Evolutionary conservation across 2,797 vertebrate species (phyloP).

Genomic region (Petrocephalus schoutedeni): DNA sequence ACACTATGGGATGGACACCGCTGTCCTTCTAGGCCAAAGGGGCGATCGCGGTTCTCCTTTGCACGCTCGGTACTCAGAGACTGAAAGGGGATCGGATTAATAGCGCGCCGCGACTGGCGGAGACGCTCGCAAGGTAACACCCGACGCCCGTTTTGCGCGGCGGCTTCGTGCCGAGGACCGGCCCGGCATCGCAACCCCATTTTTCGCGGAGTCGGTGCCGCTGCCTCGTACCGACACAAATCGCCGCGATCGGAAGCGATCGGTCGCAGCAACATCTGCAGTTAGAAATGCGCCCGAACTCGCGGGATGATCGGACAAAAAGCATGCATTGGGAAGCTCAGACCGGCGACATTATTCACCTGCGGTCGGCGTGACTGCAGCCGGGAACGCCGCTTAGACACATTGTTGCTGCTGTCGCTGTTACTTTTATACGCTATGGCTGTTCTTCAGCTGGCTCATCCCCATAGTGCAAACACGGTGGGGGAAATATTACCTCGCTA

Average conservation of each 20-base stretch:
- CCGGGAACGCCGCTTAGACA: not conserved
- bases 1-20: constrained; percentile 57
- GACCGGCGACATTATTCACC: not conserved
- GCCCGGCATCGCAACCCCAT: not conserved
- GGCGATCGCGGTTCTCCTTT: constrained; percentile 12
- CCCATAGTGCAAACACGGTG: not conserved
- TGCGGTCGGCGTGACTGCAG: not conserved
- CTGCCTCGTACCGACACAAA: not conserved
- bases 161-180: not conserved
- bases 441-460: not conserved
- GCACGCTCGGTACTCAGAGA: not conserved
- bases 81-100: not conserved
- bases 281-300: not conserved
- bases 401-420: not conserved
- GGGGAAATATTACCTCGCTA: not conserved
- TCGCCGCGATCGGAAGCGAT: not conserved
- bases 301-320: not conserved
- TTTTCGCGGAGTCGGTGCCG: not conserved
- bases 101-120: constrained; percentile 19
- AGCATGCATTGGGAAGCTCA: not conserved
- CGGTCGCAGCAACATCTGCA: constrained; percentile 28
- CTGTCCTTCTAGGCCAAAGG: constrained; percentile 51
- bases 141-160: not conserved
- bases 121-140: constrained; percentile 41
- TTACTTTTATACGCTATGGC: not conserved